These are phyloP conservation scores for Chionodraco myersi DNA, from an alignment of 2,113 vertebrate species.

Conservation along the genomic window DNA sequence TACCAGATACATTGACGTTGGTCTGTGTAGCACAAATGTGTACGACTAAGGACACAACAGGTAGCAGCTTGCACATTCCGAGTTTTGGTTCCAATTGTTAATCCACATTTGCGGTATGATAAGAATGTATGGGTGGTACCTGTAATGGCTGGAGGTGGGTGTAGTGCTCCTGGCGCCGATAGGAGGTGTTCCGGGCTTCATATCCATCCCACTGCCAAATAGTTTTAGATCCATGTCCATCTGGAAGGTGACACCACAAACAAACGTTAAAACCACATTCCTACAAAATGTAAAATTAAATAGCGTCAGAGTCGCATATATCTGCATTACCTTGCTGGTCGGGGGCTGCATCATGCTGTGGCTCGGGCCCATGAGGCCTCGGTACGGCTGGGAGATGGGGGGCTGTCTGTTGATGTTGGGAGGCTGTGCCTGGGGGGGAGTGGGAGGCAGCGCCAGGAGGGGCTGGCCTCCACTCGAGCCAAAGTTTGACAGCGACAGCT, in stretches of 20 bases:
- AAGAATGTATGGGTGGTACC: slow-evolving; percentile 78
- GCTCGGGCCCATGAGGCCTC: slow-evolving; percentile 91
- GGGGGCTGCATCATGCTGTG: slow-evolving; percentile 93
- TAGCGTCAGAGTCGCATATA: neutral
- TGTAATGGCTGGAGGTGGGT: slow-evolving; percentile 96
- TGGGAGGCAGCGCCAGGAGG: slow-evolving; percentile 92
- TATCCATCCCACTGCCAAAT: slow-evolving; percentile 93
- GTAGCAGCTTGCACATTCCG: too few relatives aligned
- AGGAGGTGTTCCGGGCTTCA: slow-evolving; percentile 96
- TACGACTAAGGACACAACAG: too few relatives aligned
- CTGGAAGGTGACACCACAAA: slow-evolving; percentile 77
- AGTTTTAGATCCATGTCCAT: slow-evolving; percentile 98
- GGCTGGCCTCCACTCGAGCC: slow-evolving; percentile 94
- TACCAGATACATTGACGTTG: neutral
- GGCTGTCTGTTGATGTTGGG: slow-evolving; percentile 91
- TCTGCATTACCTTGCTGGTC: slow-evolving; percentile 88
- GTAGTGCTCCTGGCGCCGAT: slow-evolving; percentile 92
- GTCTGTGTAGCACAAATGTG: neutral
- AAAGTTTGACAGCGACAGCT: slow-evolving; percentile 93
- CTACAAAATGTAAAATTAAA: too few relatives aligned
- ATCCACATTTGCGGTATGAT: neutral
- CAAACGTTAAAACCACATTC: neutral
- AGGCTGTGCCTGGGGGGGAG: slow-evolving; percentile 89
- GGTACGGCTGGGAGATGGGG: slow-evolving; percentile 90
- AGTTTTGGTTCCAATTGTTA: neutral